These are phyloP conservation scores for Pogona vitticeps DNA, from an alignment of 2,113 vertebrate species.

Conservation along the genomic window DNA sequence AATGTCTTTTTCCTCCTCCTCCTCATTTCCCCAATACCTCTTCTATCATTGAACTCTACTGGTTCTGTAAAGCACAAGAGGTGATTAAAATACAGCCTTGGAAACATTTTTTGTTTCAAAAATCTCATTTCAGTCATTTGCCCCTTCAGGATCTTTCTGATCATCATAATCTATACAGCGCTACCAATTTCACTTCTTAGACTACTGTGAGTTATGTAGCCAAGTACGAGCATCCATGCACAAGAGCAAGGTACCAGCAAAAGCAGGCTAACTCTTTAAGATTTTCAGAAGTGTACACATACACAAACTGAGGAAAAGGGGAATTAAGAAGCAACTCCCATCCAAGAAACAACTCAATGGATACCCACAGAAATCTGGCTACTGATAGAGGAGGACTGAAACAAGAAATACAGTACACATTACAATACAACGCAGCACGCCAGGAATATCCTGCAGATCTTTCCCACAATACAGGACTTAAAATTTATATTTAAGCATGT, in stretches of 20 bases:
- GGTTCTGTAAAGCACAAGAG: slow-evolving; percentile 21
- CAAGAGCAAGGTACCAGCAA: background rate
- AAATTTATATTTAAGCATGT: no score
- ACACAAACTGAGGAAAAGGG: background rate
- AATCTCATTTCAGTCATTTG: background rate
- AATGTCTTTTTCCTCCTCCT: slow-evolving; percentile 52
- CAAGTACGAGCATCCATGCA: background rate
- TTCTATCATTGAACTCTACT: slow-evolving; percentile 14
- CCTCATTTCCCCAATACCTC: background rate
- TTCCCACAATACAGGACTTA: no score
- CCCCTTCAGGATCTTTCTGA: background rate
- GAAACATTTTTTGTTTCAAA: background rate
- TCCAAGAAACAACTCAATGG: background rate
- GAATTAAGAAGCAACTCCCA: background rate
- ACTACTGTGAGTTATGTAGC: background rate
- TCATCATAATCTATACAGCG: background rate
- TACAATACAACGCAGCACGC: no score
- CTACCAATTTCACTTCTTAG: background rate
- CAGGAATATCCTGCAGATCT: no score
- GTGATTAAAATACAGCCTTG: background rate
- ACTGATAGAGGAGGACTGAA: no score
- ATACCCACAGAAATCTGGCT: no score
- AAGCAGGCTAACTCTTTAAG: background rate
- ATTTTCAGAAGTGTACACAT: background rate
- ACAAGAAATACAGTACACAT: no score